Evolutionary conservation across 2,113 vertebrate species (phyloP), one percentile per base, ranked within the genome.

Genomic region (Choloepus hoffmanni): DNA sequence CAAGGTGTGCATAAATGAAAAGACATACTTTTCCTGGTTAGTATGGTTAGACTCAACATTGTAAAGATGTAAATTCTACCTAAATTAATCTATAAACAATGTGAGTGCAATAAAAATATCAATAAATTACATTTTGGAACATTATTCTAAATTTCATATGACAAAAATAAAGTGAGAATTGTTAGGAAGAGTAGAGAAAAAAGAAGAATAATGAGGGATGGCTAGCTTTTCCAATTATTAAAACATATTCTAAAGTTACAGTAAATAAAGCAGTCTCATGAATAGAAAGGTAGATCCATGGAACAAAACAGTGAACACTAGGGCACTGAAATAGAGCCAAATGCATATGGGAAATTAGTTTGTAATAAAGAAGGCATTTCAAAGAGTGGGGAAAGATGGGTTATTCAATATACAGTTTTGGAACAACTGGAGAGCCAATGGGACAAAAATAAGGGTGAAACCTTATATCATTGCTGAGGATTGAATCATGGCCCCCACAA

Each of bases 81-180:
- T 48, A 81, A 87, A 50, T 68, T 74, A 92, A 92, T 82, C 33
- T 58, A 95, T 74, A 87, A 87, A 82, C 23, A 91, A 63, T n/a
- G 30, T 21, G 26, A 70, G 40, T 12, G 13, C n/a, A 81, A 73
- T 81, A 81, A 81, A 95, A 82, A 23, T 92, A 30, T 63, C n/a
- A 92, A 81, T n/a, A 74, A 23, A 92, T 67, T 62, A 3, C 5
- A 87, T 82, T 85, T 91, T 65, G 13, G 26, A 79, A 86, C 58
- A 82, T 87, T 82, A 60, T 48, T 95, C 67, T 87, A 48, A 74
- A 87, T 76, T 87, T 95, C 62, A 65, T 76, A 18, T 74, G 48
- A 58, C 16, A 74, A 83, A 89, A 88, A 76, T 74, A 76, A 92
- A 87, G 62, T 88, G 48, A 72, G 58, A 86, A 91, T 65, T 73